phyloP scores from a whole-genome alignment of 1,140 invertebrate genomes.

The Drosophila azteca region DNA sequence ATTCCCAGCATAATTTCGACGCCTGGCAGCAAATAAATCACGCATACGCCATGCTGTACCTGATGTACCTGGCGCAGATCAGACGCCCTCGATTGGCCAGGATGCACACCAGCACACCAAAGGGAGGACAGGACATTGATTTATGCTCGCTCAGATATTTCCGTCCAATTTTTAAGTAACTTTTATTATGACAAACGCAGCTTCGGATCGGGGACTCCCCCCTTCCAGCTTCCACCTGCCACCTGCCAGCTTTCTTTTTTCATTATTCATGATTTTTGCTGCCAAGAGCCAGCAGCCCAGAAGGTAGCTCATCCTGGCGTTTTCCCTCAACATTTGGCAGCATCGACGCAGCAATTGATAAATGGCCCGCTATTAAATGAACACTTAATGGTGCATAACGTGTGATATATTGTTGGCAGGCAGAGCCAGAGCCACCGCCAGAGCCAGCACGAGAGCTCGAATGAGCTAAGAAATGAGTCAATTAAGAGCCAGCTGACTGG shows the following conservation, averaged over 20 bases:
- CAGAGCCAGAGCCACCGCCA: neutral
- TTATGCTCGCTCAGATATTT: slow-evolving; percentile 55
- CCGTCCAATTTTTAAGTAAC: slow-evolving; percentile 56
- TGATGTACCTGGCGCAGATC: slow-evolving; percentile 28
- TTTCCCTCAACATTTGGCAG: slow-evolving; percentile 44
- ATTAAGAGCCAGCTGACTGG: slow-evolving; percentile 31
- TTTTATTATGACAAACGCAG: slow-evolving; percentile 63
- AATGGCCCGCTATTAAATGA: slow-evolving; percentile 53
- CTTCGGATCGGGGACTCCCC: slow-evolving; percentile 5
- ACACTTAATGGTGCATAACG: slow-evolving; percentile 60
- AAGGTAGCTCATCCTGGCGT: slow-evolving; percentile 29
- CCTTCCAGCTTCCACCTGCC: slow-evolving; percentile 2
- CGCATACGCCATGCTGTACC: slow-evolving; percentile 43
- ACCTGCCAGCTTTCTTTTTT: neutral
- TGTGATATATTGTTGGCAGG: slow-evolving; percentile 53
- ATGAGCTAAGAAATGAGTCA: slow-evolving; percentile 35
- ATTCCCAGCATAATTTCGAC: slow-evolving; percentile 9
- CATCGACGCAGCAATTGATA: slow-evolving; percentile 35
- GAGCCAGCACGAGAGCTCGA: neutral
- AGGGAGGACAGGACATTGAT: slow-evolving; percentile 36
- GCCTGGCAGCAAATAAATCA: slow-evolving; percentile 38
- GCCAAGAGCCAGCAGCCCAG: neutral
- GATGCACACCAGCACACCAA: neutral
- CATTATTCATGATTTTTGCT: slow-evolving; percentile 27
- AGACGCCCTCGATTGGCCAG: too few species aligned